Conservation (phyloP, 2,113 vertebrate genomes). For the Rhagologus leucostigma region DNA sequence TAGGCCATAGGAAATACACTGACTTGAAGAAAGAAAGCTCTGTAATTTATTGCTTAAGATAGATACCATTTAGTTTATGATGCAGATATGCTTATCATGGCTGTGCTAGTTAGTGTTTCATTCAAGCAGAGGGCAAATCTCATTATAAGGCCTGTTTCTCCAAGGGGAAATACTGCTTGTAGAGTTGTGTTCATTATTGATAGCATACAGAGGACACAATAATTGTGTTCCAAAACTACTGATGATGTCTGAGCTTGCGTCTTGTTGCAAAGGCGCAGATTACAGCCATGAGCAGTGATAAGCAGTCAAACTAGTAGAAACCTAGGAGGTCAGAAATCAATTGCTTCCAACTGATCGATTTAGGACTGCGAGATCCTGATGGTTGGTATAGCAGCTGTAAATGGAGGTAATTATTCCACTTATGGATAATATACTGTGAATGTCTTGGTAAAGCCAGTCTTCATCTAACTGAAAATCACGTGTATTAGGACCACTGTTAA, state of each 20-base stretch:
- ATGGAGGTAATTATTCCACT: background rate
- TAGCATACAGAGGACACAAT: background rate
- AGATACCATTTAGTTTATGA: background rate
- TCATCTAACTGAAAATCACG: background rate
- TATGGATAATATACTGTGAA: background rate
- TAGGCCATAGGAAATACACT: background rate
- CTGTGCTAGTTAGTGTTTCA: background rate
- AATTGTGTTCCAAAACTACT: background rate
- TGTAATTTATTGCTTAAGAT: background rate
- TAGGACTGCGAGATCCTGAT: background rate
- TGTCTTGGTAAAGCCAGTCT: background rate
- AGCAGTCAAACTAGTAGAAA: background rate
- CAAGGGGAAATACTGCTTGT: background rate
- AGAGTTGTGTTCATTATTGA: background rate
- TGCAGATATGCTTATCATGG: background rate
- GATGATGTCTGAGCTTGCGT: background rate
- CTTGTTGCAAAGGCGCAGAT: background rate
- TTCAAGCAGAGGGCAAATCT: background rate
- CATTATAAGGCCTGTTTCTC: background rate
- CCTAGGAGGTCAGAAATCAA: background rate
- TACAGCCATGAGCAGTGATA: background rate
- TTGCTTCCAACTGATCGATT: fast-evolving
- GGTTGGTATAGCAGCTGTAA: background rate
- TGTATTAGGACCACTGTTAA: background rate
- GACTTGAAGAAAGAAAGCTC: background rate